These are phyloP conservation scores for Choloepus hoffmanni DNA, from an alignment of 2,113 vertebrate genomes.

Conservation along the genomic window DNA sequence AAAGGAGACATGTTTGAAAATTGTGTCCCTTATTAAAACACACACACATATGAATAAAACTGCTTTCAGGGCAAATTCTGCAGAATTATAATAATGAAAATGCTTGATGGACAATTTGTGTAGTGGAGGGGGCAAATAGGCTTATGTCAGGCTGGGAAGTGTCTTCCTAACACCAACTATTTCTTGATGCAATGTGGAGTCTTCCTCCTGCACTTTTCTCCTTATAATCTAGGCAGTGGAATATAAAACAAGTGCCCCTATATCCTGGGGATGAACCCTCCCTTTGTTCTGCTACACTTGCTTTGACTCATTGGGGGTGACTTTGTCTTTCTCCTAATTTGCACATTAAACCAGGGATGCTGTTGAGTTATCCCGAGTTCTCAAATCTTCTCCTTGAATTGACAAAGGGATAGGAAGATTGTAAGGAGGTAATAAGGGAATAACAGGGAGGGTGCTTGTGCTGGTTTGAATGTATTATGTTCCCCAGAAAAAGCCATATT, in stretches of 20 bases:
- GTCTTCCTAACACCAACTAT: neutral
- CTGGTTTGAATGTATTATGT: no score
- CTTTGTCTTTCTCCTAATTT: neutral
- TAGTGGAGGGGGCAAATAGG: neutral
- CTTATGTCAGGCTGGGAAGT: neutral
- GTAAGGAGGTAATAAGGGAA: neutral
- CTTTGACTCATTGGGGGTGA: neutral
- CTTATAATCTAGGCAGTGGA: neutral
- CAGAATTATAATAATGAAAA: neutral
- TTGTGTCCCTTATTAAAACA: neutral
- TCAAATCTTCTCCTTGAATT: neutral
- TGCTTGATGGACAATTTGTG: neutral
- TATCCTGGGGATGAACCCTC: rapidly evolving
- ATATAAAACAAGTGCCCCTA: neutral
- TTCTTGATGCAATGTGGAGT: neutral
- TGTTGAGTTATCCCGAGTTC: rapidly evolving
- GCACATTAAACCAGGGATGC: neutral
- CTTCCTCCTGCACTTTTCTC: neutral
- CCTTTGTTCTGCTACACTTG: neutral
- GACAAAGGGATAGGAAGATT: neutral
- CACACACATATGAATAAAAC: neutral
- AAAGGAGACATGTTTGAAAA: neutral
- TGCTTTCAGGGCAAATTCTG: neutral
- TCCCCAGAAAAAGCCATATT: no score
- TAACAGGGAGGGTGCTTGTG: no score